These are phyloP conservation scores for Kryptolebias marmoratus DNA, from an alignment of 2,113 vertebrate genomes.

Conservation along the genomic window DNA sequence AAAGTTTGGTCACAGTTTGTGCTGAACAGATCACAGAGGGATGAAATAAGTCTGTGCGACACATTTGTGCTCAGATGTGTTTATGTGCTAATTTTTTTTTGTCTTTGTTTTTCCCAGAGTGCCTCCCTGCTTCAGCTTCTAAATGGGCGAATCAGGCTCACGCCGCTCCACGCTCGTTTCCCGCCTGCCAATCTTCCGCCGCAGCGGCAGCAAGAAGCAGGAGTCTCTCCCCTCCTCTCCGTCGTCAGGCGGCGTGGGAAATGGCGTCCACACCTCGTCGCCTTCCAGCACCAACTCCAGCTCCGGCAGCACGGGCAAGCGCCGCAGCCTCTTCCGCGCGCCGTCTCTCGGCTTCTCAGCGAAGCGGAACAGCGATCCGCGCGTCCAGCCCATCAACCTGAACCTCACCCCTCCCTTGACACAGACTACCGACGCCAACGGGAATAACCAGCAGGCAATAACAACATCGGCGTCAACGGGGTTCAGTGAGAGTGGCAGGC, in stretches of 20 bases:
- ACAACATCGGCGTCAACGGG: constrained; percentile 55
- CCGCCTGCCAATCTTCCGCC: constrained; percentile 95
- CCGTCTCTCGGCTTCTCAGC: constrained; percentile 92
- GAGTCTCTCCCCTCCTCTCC: constrained; percentile 96
- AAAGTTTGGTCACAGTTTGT: not conserved
- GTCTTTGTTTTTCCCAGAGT: constrained; percentile 30
- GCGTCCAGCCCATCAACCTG: constrained; percentile 76
- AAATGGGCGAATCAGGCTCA: constrained; percentile 93
- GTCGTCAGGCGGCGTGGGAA: constrained; percentile 86
- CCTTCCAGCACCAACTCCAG: constrained; percentile 98
- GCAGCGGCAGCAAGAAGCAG: constrained; percentile 88
- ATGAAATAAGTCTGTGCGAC: not conserved
- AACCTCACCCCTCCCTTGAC: constrained; percentile 72
- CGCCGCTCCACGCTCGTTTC: constrained; percentile 94
- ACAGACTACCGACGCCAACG: constrained; percentile 64
- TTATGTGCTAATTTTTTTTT: not conserved
- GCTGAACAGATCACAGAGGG: not conserved
- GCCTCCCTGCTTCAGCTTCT: constrained; percentile 30
- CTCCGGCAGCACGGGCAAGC: constrained; percentile 94
- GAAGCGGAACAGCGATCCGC: constrained; percentile 84
- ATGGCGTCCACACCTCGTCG: constrained; percentile 91
- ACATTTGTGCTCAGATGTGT: not conserved
- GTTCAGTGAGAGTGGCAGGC: constrained; percentile 77
- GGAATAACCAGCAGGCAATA: constrained; percentile 81
- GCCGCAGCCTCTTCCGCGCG: constrained; percentile 92